These are phyloP conservation scores for Nemopilema nomurai DNA, from an alignment of 30 jellyfish, hydroid and myxozoan species.

Conservation along the genomic window DNA sequence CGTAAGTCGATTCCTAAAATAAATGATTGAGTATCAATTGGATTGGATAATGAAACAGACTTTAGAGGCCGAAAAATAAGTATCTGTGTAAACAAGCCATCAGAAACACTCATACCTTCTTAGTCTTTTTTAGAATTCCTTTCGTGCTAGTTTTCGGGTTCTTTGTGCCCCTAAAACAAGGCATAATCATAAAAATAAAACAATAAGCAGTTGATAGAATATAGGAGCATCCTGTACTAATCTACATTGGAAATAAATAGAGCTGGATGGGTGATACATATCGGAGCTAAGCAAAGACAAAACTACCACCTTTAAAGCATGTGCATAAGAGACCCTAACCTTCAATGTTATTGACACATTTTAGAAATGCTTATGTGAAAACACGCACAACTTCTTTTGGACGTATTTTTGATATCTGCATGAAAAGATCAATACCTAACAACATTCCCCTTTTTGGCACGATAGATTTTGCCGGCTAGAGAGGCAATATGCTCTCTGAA, in stretches of 20 bases:
- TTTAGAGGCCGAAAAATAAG: not conserved
- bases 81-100: not conserved
- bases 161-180: conserved; percentile 49
- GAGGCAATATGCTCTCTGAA: conserved; percentile 69
- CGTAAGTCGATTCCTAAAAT: conserved; percentile 8
- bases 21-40: too few species aligned
- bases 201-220: too few species aligned
- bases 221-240: not conserved
- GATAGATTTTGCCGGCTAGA: conserved; percentile 67
- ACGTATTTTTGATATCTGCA: too few species aligned
- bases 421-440: conserved; percentile 46
- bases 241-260: too few species aligned
- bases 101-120: not conserved
- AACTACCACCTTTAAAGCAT: too few species aligned
- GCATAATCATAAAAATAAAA: not conserved
- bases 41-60: too few species aligned
- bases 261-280: too few species aligned
- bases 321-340: too few species aligned
- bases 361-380: too few species aligned
- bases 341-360: too few species aligned
- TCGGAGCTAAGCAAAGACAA: too few species aligned
- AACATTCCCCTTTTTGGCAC: conserved; percentile 77
- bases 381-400: too few species aligned
- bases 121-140: conserved; percentile 47
- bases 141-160: conserved; percentile 46